Percentiles rank a stretch among this genome's conserved stretches.
Evolutionary conservation across 2,888 invertebrate species (phyloP).

Genomic region (Cheilosia urbana): DNA sequence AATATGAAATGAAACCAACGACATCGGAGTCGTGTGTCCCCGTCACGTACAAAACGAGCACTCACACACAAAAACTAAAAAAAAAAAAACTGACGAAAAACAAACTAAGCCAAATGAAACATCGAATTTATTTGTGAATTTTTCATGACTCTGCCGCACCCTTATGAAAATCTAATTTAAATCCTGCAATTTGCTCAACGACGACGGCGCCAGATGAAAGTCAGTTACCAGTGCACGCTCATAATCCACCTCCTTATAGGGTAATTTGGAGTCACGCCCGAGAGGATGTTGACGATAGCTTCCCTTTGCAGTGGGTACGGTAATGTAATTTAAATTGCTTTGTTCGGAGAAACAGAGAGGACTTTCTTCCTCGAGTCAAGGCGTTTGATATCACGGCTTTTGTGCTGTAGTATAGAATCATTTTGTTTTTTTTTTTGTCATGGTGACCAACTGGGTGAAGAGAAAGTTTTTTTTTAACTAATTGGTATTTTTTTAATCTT

Average conservation of each 20-base stretch:
- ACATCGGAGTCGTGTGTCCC: constrained; percentile 17
- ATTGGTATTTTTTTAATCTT: too few relatives aligned
- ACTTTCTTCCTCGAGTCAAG: neutral
- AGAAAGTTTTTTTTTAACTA: too few relatives aligned
- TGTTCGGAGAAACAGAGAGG: neutral
- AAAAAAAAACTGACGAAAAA: neutral
- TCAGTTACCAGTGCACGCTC: constrained; percentile 14
- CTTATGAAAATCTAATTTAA: constrained; percentile 66
- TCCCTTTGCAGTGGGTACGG: neutral
- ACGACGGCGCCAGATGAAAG: constrained; percentile 44
- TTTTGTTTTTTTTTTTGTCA: too few relatives aligned
- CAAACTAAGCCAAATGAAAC: constrained; percentile 32
- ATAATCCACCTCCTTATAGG: neutral
- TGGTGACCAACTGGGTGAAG: too few relatives aligned
- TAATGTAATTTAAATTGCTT: constrained; percentile 5
- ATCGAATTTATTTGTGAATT: constrained; percentile 61
- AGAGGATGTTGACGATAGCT: neutral
- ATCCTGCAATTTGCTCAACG: constrained; percentile 45
- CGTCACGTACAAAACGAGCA: constrained; percentile 40
- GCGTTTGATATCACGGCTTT: neutral
- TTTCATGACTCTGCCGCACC: constrained; percentile 41
- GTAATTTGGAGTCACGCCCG: constrained; percentile 18
- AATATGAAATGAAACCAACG: constrained; percentile 62
- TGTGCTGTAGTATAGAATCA: too few relatives aligned
- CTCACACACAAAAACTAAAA: constrained; percentile 6